Percentiles rank a stretch among this genome's conserved stretches.
Conservation (phyloP, 2,113 vertebrate species). For the Saccopteryx leptura region DNA sequence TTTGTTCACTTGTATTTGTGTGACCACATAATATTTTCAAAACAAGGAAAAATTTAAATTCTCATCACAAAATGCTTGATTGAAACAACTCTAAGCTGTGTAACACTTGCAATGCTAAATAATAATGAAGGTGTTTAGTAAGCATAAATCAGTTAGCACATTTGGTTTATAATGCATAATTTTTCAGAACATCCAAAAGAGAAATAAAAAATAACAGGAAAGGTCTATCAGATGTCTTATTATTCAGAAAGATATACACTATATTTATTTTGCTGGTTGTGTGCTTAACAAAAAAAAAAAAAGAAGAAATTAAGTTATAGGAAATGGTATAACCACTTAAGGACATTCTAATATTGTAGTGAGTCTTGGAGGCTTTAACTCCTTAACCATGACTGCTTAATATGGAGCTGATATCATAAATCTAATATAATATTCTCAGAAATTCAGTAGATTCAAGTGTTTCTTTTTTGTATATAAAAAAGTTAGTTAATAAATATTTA, state of each 20-base stretch:
- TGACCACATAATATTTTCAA: neutral
- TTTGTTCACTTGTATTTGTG: neutral
- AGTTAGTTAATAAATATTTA: neutral
- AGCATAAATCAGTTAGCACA: slow-evolving; percentile 39
- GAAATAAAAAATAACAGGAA: neutral
- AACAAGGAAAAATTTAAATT: neutral
- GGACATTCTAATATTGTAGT: slow-evolving; percentile 67
- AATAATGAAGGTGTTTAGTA: neutral
- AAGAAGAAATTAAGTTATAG: slow-evolving; percentile 71
- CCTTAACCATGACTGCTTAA: slow-evolving; percentile 53
- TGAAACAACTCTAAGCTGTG: slow-evolving; percentile 55
- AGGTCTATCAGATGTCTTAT: slow-evolving; percentile 64
- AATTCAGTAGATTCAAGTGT: neutral
- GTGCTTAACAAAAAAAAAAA: slow-evolving; percentile 6
- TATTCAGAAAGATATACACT: slow-evolving; percentile 62
- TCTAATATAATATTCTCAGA: neutral
- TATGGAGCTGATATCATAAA: slow-evolving; percentile 13
- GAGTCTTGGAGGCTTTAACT: slow-evolving; percentile 53
- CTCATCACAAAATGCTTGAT: neutral
- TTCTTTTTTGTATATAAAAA: neutral
- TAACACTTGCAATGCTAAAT: neutral
- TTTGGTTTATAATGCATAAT: neutral
- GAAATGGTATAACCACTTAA: slow-evolving; percentile 69
- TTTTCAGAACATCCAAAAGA: slow-evolving; percentile 67
- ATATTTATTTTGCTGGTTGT: slow-evolving; percentile 77